Percentiles rank a stretch among this genome's conserved stretches.
Conservation (phyloP, 2,888 invertebrate species). For the Minunthozetes semirufus region DNA sequence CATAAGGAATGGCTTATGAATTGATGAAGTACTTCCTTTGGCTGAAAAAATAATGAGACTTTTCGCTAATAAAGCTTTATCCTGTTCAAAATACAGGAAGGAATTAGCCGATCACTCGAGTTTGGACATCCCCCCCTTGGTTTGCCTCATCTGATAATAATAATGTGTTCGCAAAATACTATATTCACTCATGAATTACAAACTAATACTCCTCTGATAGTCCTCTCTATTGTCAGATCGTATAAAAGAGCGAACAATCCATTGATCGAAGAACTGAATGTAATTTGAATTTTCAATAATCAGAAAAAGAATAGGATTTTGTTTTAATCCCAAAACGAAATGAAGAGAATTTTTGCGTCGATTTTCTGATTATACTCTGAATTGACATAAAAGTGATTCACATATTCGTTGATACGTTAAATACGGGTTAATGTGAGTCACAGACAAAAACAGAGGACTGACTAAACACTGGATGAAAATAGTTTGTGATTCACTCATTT, state of each 20-base stretch:
- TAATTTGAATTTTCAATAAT: conserved; percentile 1
- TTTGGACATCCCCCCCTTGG: too few species aligned
- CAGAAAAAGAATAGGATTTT: background rate
- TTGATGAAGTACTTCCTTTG: too few species aligned
- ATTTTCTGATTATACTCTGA: background rate
- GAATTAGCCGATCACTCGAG: too few species aligned
- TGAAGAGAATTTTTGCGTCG: background rate
- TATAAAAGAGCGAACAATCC: background rate
- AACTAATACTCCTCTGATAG: background rate
- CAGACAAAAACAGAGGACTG: background rate
- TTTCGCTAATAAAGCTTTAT: too few species aligned
- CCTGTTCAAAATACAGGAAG: too few species aligned
- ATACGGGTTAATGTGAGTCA: background rate
- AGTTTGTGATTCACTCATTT: background rate
- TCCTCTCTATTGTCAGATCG: background rate
- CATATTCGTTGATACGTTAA: conserved; percentile 23
- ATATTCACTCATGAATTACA: background rate
- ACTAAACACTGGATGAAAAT: background rate
- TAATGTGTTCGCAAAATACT: too few species aligned
- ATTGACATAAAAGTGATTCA: conserved; percentile 11
- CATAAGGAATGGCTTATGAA: too few species aligned
- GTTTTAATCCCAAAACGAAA: background rate
- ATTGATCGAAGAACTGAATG: background rate
- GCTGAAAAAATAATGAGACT: too few species aligned
- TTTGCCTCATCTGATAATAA: too few species aligned